Base-by-base conservation (phyloP, 2,113 vertebrate species). In the Periophthalmus modestus region DNA sequence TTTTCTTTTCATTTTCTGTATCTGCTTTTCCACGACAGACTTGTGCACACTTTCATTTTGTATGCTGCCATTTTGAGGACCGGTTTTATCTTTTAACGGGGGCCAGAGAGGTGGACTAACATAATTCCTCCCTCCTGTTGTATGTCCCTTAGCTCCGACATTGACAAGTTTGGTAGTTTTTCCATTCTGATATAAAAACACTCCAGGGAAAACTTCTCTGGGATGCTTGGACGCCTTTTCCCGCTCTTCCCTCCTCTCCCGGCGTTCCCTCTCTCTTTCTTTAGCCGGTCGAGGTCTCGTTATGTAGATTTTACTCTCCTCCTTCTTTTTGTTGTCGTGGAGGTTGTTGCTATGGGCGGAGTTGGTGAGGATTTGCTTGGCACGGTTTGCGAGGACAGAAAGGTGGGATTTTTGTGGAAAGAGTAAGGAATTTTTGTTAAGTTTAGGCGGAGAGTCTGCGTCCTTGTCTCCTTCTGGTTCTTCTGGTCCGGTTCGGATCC, bases 291-390 rank as follows among this genome's bases (percentile, higher is more conserved):
- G 94, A 16, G 96, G 95, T 73, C 97, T 91, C 0, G 97, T 99
- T 79, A 98, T 94, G 0, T 99, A 99, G 74, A 98, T 96, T 79
- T 95, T 97, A 71, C 94, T 95, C 68, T 93, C 91, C 57, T 84
- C 82, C 71, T 87, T 93, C 63, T 90, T 92, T 79, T 80, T 88
- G 71, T 72, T 78, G 24, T 85, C 24, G 0, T 67, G 78, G 58
- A 78, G 65, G 33, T 71, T 80, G 70, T 72, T 81, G 58, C 76
- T 74, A 18, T 91, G 93, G 77, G 92, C 92, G 0, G 93, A 92
- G 86, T 94, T 94, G 82, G 86, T 90, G 23, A 93, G 89, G 68
- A 93, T 88, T 81, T 82, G 92, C 43, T 91, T 95, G 34, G 94
- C 92, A 36, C 88, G 93, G 74, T 93, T 94, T 55, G 94, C 78